These are phyloP conservation scores for Stegodyphus dumicola DNA, from an alignment of 1,140 invertebrate species.

Conservation along the genomic window DNA sequence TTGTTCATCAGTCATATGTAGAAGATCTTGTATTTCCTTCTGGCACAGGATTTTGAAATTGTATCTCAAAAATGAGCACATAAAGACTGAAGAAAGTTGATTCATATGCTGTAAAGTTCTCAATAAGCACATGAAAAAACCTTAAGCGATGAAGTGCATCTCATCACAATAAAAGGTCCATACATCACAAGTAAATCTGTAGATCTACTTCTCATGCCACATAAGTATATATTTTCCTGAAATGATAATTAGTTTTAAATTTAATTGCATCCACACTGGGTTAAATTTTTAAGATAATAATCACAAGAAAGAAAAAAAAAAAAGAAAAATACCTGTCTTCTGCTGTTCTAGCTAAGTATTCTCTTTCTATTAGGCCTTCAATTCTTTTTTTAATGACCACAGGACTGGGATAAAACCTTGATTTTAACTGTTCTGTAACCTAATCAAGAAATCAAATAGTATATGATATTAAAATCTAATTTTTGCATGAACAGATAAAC, in stretches of 20 bases:
- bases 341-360: constrained; percentile 95
- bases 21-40: too few relatives aligned
- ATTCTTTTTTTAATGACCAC: constrained; percentile 99
- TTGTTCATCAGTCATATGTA: too few relatives aligned
- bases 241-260: constrained; percentile 65
- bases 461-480: constrained; percentile 37
- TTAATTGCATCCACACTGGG: neutral
- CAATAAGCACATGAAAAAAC: neutral
- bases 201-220: constrained; percentile 78
- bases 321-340: constrained; percentile 81
- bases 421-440: constrained; percentile 96
- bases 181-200: constrained; percentile 13
- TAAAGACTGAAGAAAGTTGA: neutral
- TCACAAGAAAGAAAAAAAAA: constrained; percentile 2
- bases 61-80: neutral
- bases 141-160: neutral
- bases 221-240: constrained; percentile 90
- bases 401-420: constrained; percentile 95
- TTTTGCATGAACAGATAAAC: neutral
- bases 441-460: constrained; percentile 62
- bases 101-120: neutral
- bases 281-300: neutral
- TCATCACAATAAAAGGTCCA: constrained; percentile 11
- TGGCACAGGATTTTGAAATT: too few relatives aligned
- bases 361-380: constrained; percentile 98